phyloP scores from a whole-genome alignment of 1,140 invertebrate genomes.

The Ceratitis capitata region DNA sequence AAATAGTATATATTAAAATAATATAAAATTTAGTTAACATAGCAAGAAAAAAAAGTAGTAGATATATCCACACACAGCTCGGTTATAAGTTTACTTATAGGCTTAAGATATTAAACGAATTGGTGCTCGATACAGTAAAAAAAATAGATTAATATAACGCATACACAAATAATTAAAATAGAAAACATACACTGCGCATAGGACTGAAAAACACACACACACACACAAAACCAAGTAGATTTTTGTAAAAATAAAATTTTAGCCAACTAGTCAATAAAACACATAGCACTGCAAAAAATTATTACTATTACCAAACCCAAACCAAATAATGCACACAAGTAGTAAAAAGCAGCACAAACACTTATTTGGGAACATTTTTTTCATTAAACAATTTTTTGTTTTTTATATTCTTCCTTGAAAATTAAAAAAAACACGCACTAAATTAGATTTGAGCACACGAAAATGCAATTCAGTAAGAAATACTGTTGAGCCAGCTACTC shows the following conservation, averaged over 20 bases:
- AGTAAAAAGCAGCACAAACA: too few species aligned
- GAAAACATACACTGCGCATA: background rate
- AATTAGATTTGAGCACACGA: too few species aligned
- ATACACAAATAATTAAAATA: background rate
- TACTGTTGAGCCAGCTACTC: too few species aligned
- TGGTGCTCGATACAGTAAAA: constrained; percentile 12
- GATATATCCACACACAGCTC: background rate
- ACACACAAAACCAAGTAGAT: constrained; percentile 13
- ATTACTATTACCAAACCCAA: background rate
- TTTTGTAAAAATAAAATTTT: constrained; percentile 6
- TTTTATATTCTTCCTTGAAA: too few species aligned
- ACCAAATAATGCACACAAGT: too few species aligned
- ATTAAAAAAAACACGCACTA: too few species aligned
- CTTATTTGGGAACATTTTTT: background rate
- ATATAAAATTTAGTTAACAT: background rate
- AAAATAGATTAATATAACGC: background rate
- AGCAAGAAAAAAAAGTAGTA: background rate
- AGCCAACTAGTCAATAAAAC: background rate
- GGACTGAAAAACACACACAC: background rate
- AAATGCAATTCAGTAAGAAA: too few species aligned
- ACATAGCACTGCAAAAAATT: background rate
- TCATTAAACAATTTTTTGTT: too few species aligned
- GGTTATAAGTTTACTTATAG: constrained; percentile 31
- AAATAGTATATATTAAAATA: too few species aligned
- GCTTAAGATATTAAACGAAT: background rate